These are phyloP conservation scores for Beris chalybata DNA, from an alignment of 2,888 invertebrate species.

Conservation along the genomic window DNA sequence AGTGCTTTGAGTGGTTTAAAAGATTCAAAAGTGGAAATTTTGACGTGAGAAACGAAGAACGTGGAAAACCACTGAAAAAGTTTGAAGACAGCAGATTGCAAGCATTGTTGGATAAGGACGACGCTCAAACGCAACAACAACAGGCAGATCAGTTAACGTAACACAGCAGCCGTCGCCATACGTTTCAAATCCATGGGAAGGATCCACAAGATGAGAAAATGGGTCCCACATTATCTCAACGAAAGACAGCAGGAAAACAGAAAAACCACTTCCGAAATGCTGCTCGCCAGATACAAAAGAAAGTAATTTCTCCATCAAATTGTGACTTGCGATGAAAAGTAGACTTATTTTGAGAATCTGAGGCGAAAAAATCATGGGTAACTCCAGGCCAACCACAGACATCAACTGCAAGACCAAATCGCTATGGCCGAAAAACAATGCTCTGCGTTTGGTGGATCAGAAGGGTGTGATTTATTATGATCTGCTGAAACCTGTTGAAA, in stretches of 20 bases:
- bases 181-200: constrained; percentile 30
- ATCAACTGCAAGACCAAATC: constrained; percentile 10
- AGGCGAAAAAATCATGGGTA: constrained; percentile 1
- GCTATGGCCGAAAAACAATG: constrained; percentile 3
- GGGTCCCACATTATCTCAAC: constrained; percentile 23
- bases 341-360: not conserved
- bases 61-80: no score
- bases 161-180: not conserved
- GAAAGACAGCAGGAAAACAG: constrained; percentile 24
- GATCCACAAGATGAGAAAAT: constrained; percentile 20
- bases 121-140: no score
- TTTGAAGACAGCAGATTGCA: no score
- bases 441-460: no score
- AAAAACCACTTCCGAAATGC: no score
- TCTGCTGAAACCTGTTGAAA: no score
- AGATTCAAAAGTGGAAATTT: no score
- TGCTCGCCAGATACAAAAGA: constrained; percentile 8
- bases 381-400: constrained; percentile 1
- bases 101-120: no score
- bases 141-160: constrained; percentile 6
- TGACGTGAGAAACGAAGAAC: no score
- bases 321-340: constrained; percentile 11
- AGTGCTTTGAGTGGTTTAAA: no score
- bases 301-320: constrained; percentile 6
- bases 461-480: no score